Evolutionary conservation across 2,113 vertebrate species (phyloP), one percentile per base, ranked within the genome.

Genomic region (Macrotus californicus): DNA sequence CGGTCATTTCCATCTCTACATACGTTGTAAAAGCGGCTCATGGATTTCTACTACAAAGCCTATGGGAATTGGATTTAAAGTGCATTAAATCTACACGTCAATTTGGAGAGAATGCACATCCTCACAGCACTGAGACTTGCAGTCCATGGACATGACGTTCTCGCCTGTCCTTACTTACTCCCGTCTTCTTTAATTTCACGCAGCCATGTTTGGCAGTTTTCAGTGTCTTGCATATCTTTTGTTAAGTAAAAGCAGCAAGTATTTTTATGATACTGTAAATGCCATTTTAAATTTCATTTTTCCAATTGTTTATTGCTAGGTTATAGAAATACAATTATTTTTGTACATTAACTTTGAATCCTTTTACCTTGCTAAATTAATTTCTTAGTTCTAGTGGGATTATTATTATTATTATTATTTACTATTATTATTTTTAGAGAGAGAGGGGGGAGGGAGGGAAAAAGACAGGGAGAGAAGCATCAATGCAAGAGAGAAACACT

Each of bases 251-350:
- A 82, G 75, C 36, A 64, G 21, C 7, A 18, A 29, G 7, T 5
- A 77, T 39, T 93, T 56, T 76, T 31, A 41, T 2, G 2, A 69
- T 86, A 39, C 24, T 54, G 5, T 79, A 83, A 93, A 59, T 64
- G 39, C n/a, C 29, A 84, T 29, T 75, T 85, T 41, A 85, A 87
- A 56, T 84, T 92, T 95, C 22, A 72, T 66, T 91, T 92, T 93
- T 52, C 67, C 15, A 85, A 24, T 54, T 59, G n/a, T 91, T 88
- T 36, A 50, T 21, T 73, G 54, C 61, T 90, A 39, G 84, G 61
- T 85, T 73, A 64, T 85, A 81, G 64, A 91, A 89, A 80, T 41
- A 64, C 9, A 89, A 15, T 61, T 88, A 26, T 15, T 72, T 92
- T 84, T 79, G 10, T 41, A 16, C 64, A 13, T 85, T 52, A 39